A percentile compares a stretch with the other conserved stretches of the same genome.
Conservation (phyloP, 2,888 invertebrate genomes). For the Pteria penguin region DNA sequence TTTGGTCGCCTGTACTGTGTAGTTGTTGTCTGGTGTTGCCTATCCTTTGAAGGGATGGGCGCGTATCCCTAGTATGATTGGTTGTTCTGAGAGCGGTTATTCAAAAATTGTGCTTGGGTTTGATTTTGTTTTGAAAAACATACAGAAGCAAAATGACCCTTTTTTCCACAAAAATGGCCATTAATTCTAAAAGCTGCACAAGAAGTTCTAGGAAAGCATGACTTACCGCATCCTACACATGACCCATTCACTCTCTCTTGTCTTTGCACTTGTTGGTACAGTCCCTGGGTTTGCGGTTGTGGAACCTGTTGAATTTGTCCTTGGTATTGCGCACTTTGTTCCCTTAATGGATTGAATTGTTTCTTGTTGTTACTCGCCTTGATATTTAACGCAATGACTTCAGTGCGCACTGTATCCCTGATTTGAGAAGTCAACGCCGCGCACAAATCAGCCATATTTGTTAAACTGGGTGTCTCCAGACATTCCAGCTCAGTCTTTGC, state of each 20-base stretch:
- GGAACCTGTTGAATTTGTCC: neutral
- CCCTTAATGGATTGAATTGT: too few relatives aligned
- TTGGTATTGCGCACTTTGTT: neutral
- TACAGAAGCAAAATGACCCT: conserved; percentile 9
- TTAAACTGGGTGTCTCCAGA: neutral
- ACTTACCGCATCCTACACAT: conserved; percentile 23
- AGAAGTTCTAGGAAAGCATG: conserved; percentile 1
- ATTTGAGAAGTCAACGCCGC: neutral
- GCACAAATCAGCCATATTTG: neutral
- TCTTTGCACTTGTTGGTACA: neutral
- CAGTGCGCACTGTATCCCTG: neutral
- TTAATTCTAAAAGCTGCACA: conserved; percentile 11
- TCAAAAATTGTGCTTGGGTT: too few relatives aligned
- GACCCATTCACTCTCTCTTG: neutral
- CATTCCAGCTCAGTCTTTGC: neutral
- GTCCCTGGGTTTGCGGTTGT: neutral
- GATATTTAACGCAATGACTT: neutral
- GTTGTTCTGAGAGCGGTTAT: neutral
- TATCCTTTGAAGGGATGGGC: neutral
- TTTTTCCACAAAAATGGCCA: neutral
- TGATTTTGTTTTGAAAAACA: neutral
- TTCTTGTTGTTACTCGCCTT: neutral
- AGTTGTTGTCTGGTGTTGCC: neutral
- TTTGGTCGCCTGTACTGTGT: neutral
- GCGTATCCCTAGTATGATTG: conserved; percentile 6